Base-by-base conservation (phyloP, 1,140 invertebrate species). In the Pseudomyrmex pallidus region DNA sequence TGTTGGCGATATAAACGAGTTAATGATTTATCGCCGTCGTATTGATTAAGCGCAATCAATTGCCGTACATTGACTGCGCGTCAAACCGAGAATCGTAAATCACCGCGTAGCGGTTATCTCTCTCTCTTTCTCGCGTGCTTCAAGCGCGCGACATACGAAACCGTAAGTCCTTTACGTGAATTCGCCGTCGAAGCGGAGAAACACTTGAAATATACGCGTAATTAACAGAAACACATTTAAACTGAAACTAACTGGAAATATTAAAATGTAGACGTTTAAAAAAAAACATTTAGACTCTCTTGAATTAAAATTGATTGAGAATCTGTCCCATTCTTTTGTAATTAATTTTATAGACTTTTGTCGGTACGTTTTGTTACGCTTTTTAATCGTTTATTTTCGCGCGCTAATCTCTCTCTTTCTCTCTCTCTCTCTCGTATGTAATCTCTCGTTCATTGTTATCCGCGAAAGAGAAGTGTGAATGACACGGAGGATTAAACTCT, bases 11-110 rank as follows among this genome's bases (percentile, higher is more conserved):
- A 57, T 82, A 87, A 35, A 87, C 74, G 56, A 25, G 10, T 78
- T 62, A 62, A 84, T 78, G 85, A 87, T 87, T 87, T 87, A 87
- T 84, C 48, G 46, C 68, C 50, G 2, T 76, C 8, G 20, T 80
- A 70, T 56, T 35, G 50, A 84, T 74, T 35, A 59, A 44, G 9
- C 25, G 61, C 57, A 64, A 64, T 67, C 59, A 72, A 70, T 54
- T 15, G 64, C 48, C 46, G 44, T 77, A 46, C 44, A 50, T 17
- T 56, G 44, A n/a, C 25, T 20, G 10, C 22, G 61, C 22, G 61
- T 59, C 63, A 62, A 64, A 48, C 17, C 35, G 12, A 25, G 25
- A 25, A 61, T 7, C 62, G 54, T 87, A 87, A 87, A 87, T 87
- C 85, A 74, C 61, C 15, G 61, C 46, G 56, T 62, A 78, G 62